Percentiles rank a stretch among this genome's conserved stretches.
Conservation (phyloP, 2,888 invertebrate species). For the Epiblema foenella region DNA sequence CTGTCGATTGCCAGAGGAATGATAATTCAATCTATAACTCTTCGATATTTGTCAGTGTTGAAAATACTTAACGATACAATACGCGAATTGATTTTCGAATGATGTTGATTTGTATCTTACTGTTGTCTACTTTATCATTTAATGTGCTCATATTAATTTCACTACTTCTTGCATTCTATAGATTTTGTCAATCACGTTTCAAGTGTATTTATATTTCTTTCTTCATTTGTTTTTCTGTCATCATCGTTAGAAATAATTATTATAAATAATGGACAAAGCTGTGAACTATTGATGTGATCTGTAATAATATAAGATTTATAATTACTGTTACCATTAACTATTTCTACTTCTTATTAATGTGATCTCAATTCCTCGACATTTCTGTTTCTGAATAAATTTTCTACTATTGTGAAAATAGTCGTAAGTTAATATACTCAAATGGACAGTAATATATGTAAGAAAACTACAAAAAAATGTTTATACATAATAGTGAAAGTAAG, state of each 20-base stretch:
- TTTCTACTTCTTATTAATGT: slow-evolving; percentile 51
- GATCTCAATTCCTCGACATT: slow-evolving; percentile 57
- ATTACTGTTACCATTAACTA: slow-evolving; percentile 46
- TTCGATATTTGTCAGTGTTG: slow-evolving; percentile 13
- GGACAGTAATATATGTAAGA: slow-evolving; percentile 76
- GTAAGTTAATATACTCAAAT: slow-evolving; percentile 63
- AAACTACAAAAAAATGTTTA: slow-evolving; percentile 68
- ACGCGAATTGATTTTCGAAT: slow-evolving; percentile 7
- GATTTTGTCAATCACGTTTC: background rate
- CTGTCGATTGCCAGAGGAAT: background rate
- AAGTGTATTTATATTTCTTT: slow-evolving; percentile 2
- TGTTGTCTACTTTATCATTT: background rate
- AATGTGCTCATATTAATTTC: background rate
- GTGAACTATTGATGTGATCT: slow-evolving; percentile 56
- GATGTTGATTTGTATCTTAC: slow-evolving; percentile 14
- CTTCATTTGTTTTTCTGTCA: background rate
- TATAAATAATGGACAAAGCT: slow-evolving; percentile 52
- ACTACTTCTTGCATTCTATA: background rate
- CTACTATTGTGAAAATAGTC: slow-evolving; percentile 54
- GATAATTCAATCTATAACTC: background rate
- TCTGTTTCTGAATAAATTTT: slow-evolving; percentile 52
- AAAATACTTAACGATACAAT: slow-evolving; percentile 5
- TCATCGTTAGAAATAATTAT: slow-evolving; percentile 32
- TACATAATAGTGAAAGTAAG: slow-evolving; percentile 63
- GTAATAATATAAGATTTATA: slow-evolving; percentile 44